Conservation (phyloP, 2,113 vertebrate genomes). For the Sus scrofa region T2T-Sscrofa CM000814.6:121190001-121190500, state of each 20-base stretch:
- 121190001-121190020: conserved; percentile 38
- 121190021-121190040: neutral
- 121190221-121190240: neutral
- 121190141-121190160: conserved; percentile 6
- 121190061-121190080: neutral
- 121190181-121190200: fast-evolving
- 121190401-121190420: neutral
- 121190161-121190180: neutral
- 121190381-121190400: neutral
- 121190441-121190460: neutral
- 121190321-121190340: neutral
- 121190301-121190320: neutral
- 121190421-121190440: neutral
- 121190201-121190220: neutral
- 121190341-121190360: neutral
- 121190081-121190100: neutral
- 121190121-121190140: neutral
- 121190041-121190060: neutral
- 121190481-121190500: neutral
- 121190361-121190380: neutral
- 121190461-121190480: neutral
- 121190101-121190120: neutral
- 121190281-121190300: neutral
- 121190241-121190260: neutral
- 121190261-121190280: neutral